Evolutionary conservation across 2,888 invertebrate species (phyloP), one percentile per base, ranked within the genome.

Genomic region (Zhengitettix transpicula): DNA sequence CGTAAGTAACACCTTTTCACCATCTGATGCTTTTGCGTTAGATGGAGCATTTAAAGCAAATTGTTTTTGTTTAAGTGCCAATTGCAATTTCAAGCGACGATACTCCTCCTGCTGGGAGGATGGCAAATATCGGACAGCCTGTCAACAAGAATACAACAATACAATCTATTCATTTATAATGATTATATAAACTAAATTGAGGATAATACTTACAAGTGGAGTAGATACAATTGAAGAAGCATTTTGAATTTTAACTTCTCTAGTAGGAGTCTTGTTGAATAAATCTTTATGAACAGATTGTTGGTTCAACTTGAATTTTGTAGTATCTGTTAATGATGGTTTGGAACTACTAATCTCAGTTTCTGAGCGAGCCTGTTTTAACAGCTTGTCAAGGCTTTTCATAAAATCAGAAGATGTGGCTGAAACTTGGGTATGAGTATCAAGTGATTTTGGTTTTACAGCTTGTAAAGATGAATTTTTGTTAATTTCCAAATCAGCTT

Each of bases 101-200:
- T 74, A 75, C 60, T 74, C 74, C 63, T 72, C 72, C 67, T 73
- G 74, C 52, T 70, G 71, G 3, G 73, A 71, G 28, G 68, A 69
- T 40, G 74, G 70, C 44, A 74, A 65, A 65, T 73, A 74, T 52
- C 71, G 71, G 40, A 74, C 71, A 47, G 72, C 74, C 74, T 74
- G 63, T 28, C 67, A 70, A 60, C 52, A 47, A 14, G n/a, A 44
- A 60, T 42, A 9, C 53, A 28, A 42, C 12, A 55, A 11, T 54
- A 55, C 17, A 14, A 11, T 52, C n/a, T 17, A 9, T 52, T 9
- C 3, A 52, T 53, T 15, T 40, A 41, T 51, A 42, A 56, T 15
- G 7, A 28, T 28, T 28, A 5, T 28, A 28, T 7, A 28, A 28
- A 28, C 28, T 5, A 28, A 47, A 7, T 47, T 47, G n/a, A 14